Evolutionary conservation across 2,113 vertebrate species (phyloP), one percentile per base, ranked within the genome.

Genomic region (Salvelinus alpinus): DNA sequence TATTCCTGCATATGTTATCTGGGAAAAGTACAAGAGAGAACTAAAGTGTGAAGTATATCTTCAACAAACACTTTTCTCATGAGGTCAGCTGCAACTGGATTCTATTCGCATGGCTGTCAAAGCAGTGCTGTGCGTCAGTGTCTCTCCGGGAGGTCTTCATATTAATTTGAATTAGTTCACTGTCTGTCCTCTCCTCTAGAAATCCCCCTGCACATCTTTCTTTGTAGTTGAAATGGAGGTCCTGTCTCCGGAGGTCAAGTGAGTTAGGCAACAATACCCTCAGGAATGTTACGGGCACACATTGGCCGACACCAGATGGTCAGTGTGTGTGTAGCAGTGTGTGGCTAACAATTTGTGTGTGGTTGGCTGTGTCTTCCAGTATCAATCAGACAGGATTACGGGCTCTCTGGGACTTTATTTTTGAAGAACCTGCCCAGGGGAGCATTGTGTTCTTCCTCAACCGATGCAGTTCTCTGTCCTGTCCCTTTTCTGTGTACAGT

Each of bases 341-440:
- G 74, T 70, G 64, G 66, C 65, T 44, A 44, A 44, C 38, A n/a
- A 9, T 78, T 72, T 70, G 59, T 74, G 72, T 65, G 51, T 72
- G 72, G 70, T 22, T 79, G 69, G 73, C 20, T 8, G 24, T 4
- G 57, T 83, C 77, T 82, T 77, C 62, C 71, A 75, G 27, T 72
- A 72, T 82, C 84, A 80, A 25, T 86, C 82, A 78, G 73, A 78
- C 59, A 27, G 78, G 79, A 81, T 88, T 82, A 81, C 70, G 59
- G 76, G 75, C 54, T 67, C 67, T 25, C 31, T 67, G 38, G 14
- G 68, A 51, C 48, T 38, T 18, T 44, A 51, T 57, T 20, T 18
- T 31, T 74, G 7, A 22, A 60, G 8, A 14, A 31, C 71, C 71
- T 38, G 27, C 57, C 11, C 70, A 29, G 24, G 24, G 48, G 12